Base-by-base conservation (phyloP, 2,113 vertebrate species). In the Alligator sinensis region DNA sequence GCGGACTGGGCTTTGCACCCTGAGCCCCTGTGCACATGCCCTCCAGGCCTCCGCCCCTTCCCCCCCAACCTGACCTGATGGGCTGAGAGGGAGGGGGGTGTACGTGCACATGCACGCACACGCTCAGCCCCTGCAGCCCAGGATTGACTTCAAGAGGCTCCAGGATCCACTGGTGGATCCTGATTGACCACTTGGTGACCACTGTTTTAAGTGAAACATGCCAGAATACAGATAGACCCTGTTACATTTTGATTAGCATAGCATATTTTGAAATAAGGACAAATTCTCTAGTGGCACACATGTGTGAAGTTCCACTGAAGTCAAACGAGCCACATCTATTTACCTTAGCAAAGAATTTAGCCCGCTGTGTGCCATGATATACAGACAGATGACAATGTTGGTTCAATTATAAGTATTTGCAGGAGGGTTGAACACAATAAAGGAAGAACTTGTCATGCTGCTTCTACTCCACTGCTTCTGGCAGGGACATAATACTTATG, bases 311-410 rank as follows among this genome's bases (percentile, higher is more conserved):
- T 66, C 59, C 78, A 72, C 3, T 72, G 30, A 72, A 38, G 68
- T 38, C 34, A 47, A 14, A 24, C 6, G 70, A 72, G 19, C 21
- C 70, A 47, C 86, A 86, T 47, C 25, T 59, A 55, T 66, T 76
- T 80, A 84, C 34, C n/a, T 57, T 34, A 38, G 27, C n/a, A 70
- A 82, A 84, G 66, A 62, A 66, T 28, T 76, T 4, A 68, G 80
- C 57, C 5, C 0, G 2, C 77, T 64, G 68, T 3, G 5, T 38
- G 6, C 2, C 28, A 66, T 8, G n/a, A 62, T 70, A 30, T 15
- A 70, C n/a, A 13, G 75, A 61, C 25, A 30, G 58, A 24, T 19
- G 16, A 34, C 70, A 83, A 2, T 0, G 10, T 58, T 58, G 9
- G 74, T 70, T 91, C 3, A 3, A 47, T 16, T 84, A 63, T 38